A percentile compares a stretch with the other conserved stretches of the same genome.
Evolutionary conservation across 2,113 vertebrate species (phyloP).

Genomic region (Eolophus roseicapilla): DNA sequence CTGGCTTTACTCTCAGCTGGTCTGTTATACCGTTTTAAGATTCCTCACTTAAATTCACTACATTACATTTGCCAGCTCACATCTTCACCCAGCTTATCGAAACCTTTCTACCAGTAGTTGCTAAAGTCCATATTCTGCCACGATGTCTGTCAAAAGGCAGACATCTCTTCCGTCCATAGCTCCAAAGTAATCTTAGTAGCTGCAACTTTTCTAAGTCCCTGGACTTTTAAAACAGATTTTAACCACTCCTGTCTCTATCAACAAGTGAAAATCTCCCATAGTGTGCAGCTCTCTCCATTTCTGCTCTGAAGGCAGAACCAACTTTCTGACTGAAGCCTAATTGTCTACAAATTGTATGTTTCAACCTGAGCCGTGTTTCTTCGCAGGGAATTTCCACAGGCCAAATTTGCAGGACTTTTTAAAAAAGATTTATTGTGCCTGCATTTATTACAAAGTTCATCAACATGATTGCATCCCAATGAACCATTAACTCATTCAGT

Average conservation of each 20-base stretch:
- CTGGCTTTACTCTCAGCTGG: neutral
- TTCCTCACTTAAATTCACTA: neutral
- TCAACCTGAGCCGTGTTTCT: neutral
- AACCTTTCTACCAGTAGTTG: neutral
- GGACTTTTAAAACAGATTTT: neutral
- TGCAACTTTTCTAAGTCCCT: neutral
- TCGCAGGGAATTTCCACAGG: conserved; percentile 18
- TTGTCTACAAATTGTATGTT: neutral
- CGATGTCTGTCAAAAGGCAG: neutral
- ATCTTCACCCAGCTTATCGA: neutral
- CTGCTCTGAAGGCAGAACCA: neutral
- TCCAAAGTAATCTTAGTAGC: neutral
- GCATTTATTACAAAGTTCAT: neutral
- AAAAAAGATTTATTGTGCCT: neutral
- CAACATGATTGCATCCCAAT: neutral
- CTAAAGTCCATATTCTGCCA: neutral
- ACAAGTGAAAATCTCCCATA: neutral
- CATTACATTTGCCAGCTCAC: neutral
- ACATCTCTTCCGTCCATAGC: neutral
- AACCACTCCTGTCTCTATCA: neutral
- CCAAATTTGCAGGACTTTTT: neutral
- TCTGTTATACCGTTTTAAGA: neutral
- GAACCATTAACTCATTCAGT: neutral
- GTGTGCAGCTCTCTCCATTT: neutral
- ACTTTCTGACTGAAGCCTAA: neutral